Conservation (phyloP, 2,113 vertebrate species). For the Salvelinus namaycush region DNA sequence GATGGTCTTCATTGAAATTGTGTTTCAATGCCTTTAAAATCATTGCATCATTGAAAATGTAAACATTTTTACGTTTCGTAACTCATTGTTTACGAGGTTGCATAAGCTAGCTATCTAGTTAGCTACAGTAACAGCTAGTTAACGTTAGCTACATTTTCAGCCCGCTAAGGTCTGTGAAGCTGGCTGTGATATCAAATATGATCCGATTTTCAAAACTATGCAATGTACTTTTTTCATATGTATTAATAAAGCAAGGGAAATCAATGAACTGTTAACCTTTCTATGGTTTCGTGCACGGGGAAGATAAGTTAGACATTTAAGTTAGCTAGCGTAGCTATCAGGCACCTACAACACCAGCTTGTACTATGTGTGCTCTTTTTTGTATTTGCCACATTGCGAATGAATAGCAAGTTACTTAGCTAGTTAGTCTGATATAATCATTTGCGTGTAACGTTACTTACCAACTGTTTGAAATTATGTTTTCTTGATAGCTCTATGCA, state of each 20-base stretch:
- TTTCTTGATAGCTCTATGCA: slow-evolving; percentile 68
- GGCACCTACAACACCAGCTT: background rate
- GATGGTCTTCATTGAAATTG: too few species aligned
- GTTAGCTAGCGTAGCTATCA: background rate
- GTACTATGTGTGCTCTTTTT: background rate
- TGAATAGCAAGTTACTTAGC: background rate
- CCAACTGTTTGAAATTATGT: slow-evolving; percentile 63
- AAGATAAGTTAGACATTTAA: too few species aligned
- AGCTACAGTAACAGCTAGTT: slow-evolving; percentile 1
- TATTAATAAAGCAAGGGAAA: too few species aligned
- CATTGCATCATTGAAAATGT: background rate
- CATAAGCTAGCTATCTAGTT: slow-evolving; percentile 22
- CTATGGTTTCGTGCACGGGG: background rate
- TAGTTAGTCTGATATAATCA: background rate
- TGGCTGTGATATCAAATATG: too few species aligned
- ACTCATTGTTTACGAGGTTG: slow-evolving; percentile 31
- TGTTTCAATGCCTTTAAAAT: background rate
- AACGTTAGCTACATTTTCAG: background rate
- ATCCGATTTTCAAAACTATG: too few species aligned
- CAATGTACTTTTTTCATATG: too few species aligned
- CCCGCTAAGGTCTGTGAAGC: background rate
- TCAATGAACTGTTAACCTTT: too few species aligned
- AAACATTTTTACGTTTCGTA: slow-evolving; percentile 16
- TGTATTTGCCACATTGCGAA: background rate
- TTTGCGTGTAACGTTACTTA: slow-evolving; percentile 45